Conservation (phyloP, 2,113 vertebrate species). For the Gnathonemus echidnorhynchus region DNA sequence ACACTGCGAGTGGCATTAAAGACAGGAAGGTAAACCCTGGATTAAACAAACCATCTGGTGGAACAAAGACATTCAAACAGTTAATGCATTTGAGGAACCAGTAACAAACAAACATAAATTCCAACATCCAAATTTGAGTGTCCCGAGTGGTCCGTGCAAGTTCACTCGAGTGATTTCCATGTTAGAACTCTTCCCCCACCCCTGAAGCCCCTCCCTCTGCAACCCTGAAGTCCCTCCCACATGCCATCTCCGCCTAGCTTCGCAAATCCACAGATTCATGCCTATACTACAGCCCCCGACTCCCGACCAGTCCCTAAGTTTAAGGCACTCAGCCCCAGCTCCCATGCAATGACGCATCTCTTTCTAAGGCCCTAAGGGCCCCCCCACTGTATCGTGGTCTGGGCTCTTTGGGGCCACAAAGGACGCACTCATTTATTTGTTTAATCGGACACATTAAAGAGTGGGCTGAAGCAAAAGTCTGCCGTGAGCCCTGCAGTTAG, state of each 20-base stretch:
- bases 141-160: not conserved
- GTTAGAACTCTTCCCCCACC: not conserved
- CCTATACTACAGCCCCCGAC: slow-evolving; percentile 29
- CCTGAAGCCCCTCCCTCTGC: not conserved
- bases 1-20: not conserved
- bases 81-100: slow-evolving; percentile 6
- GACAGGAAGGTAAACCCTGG: not conserved
- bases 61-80: slow-evolving; percentile 1
- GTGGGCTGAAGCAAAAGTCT: slow-evolving; percentile 1
- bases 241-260: slow-evolving; percentile 30
- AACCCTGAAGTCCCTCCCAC: not conserved
- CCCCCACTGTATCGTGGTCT: slow-evolving; percentile 16
- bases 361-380: slow-evolving; percentile 21
- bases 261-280: slow-evolving; percentile 23
- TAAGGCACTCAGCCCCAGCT: slow-evolving; percentile 61
- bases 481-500: not conserved
- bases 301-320: slow-evolving; percentile 46
- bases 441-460: not conserved
- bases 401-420: not conserved
- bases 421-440: not conserved
- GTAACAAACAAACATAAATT: not conserved
- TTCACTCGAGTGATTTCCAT: not conserved
- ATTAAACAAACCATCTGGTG: not conserved
- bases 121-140: not conserved
- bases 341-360: slow-evolving; percentile 34